These are phyloP conservation scores for Halichoeres trimaculatus DNA, from an alignment of 2,113 vertebrate genomes.

Conservation along the genomic window DNA sequence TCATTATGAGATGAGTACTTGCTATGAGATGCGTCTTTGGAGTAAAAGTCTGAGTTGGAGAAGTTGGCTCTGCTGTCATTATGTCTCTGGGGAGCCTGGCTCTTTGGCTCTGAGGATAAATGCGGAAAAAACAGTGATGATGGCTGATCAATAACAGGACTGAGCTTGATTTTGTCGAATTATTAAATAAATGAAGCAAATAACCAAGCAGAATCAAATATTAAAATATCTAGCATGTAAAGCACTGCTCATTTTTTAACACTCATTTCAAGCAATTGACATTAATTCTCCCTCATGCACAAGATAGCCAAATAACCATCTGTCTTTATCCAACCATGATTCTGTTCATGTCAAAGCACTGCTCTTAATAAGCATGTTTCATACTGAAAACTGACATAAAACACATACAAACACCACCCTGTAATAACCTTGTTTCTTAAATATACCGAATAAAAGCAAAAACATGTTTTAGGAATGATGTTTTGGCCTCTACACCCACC, in stretches of 20 bases:
- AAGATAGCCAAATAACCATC: conserved; percentile 40
- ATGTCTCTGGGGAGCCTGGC: conserved; percentile 81
- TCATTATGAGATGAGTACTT: conserved; percentile 87
- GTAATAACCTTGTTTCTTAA: background rate
- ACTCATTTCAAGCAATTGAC: background rate
- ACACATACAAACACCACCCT: background rate
- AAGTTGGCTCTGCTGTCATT: conserved; percentile 83
- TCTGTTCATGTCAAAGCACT: background rate
- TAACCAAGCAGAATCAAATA: background rate
- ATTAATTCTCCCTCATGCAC: conserved; percentile 20
- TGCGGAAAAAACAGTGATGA: background rate
- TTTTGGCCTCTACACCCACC: conserved; percentile 78
- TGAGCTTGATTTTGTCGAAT: too few relatives aligned
- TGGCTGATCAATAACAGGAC: background rate
- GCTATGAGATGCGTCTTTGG: conserved; percentile 85
- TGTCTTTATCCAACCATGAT: conserved; percentile 15
- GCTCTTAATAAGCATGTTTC: background rate
- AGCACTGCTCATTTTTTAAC: background rate
- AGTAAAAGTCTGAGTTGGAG: conserved; percentile 82
- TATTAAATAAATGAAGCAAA: too few relatives aligned
- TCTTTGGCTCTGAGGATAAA: conserved; percentile 88
- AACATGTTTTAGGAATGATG: background rate
- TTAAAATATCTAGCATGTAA: background rate
- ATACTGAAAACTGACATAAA: background rate
- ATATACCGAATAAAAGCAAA: background rate